Evolutionary conservation across 2,888 invertebrate species (phyloP), one percentile per base, ranked within the genome.

Genomic region (Netelia fuscicornis): DNA sequence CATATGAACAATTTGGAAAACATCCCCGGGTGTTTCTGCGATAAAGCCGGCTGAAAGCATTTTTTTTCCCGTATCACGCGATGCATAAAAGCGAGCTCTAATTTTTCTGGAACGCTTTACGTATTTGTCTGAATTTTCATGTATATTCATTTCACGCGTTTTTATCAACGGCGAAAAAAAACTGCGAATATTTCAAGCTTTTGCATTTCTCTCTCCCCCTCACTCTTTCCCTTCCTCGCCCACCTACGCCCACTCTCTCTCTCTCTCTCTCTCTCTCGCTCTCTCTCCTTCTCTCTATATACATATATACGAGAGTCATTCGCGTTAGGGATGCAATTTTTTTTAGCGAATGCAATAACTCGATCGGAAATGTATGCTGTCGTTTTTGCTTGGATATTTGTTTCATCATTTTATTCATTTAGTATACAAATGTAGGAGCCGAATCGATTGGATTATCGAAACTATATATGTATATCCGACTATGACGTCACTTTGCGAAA

Each of bases 381-480:
- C 30, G 30, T 2, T 30, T 9, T 17, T 17, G 17, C 11, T 48
- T 23, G 64, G 58, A 71, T 71, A 42, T 64, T 56, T 54, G 25
- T 62, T 54, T 42, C 64, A 52, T 71, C 71, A 64, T 71, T 79
- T 42, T 9, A 54, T 37, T 54, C 71, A 64, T 64, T 71, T 64
- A 56, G n/a, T 23, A 10, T 64, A 65, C 77, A 42, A 70, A 20
- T 62, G 37, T 11, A 62, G 64, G 64, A 20, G 2, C 10, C 42
- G 56, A 42, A 2, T 2, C 37, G 54, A 79, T 79, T 64, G 42
- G 54, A 56, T 42, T 64, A 64, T 42, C n/a, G 23, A 42, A 10
- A n/a, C n/a, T 25, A 25, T 52, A 20, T n/a, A n/a, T n/a, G 17
- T 25, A 56, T 3, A 13, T 56, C 1, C 8, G n/a, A 20, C 20